phyloP scores from a whole-genome alignment of 2,113 vertebrate genomes.

The Sinocyclocheilus anshuiensis region DNA sequence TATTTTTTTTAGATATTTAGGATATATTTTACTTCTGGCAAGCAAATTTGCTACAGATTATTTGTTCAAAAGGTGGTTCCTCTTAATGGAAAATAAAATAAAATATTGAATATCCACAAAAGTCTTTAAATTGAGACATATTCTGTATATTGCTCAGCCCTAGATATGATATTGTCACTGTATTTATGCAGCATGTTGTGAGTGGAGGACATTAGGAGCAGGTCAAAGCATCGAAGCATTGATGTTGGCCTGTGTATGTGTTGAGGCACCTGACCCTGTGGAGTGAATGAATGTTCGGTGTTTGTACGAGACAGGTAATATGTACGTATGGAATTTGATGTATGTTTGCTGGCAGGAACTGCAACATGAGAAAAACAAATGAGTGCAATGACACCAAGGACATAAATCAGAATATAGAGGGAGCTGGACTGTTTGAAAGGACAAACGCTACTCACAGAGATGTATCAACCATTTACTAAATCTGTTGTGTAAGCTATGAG shows the following conservation, averaged over 20 bases:
- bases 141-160: neutral
- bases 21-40: too few species aligned
- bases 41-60: neutral
- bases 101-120: neutral
- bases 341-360: conserved; percentile 66
- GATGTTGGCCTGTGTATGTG: neutral
- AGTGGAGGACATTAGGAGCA: neutral
- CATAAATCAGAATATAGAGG: conserved; percentile 64
- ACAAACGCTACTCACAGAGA: neutral
- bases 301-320: conserved; percentile 68
- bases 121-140: neutral
- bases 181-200: neutral
- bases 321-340: conserved; percentile 60
- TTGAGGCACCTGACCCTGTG: neutral
- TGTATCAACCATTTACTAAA: neutral
- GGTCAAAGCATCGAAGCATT: neutral
- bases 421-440: neutral
- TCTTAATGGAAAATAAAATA: neutral
- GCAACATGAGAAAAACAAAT: conserved; percentile 72
- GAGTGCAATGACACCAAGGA: conserved; percentile 62
- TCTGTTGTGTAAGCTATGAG: neutral
- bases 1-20: too few species aligned
- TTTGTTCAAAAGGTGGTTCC: neutral
- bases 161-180: neutral
- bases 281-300: conserved; percentile 57